These are phyloP conservation scores for Drosophila gunungcola DNA, from an alignment of 1,140 invertebrate genomes.

Conservation along the genomic window DNA sequence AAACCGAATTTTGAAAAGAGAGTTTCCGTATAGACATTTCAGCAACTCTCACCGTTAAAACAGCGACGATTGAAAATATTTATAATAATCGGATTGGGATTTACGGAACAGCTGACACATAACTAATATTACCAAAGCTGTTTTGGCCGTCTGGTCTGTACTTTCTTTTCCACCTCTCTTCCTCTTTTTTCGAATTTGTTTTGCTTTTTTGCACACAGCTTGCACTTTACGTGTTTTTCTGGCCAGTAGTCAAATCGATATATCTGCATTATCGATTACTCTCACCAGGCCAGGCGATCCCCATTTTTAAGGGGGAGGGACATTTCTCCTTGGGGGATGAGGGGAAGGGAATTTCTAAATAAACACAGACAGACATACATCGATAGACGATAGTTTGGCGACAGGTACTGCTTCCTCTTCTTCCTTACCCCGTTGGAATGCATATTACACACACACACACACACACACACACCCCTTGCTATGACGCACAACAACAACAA, in stretches of 20 bases:
- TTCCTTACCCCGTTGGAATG: constrained; percentile 79
- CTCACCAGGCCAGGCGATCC: constrained; percentile 13
- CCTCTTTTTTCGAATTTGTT: constrained; percentile 26
- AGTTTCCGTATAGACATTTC: not conserved
- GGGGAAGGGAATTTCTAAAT: constrained; percentile 36
- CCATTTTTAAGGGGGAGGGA: not conserved
- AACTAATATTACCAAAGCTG: constrained; percentile 8
- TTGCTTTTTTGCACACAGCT: constrained; percentile 33
- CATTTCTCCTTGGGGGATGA: constrained; percentile 2
- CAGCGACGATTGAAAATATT: not conserved
- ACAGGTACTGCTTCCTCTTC: constrained; percentile 49
- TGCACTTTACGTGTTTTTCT: constrained; percentile 29
- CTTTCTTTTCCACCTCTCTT: constrained; percentile 47
- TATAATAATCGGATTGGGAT: constrained; percentile 1
- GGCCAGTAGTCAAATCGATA: constrained; percentile 21
- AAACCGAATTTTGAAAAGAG: too few species aligned
- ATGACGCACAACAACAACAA: constrained; percentile 54
- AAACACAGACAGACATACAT: constrained; percentile 29
- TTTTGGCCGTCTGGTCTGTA: constrained; percentile 20
- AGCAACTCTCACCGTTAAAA: not conserved
- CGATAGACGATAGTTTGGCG: constrained; percentile 60
- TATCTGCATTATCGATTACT: constrained; percentile 43
- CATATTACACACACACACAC: constrained; percentile 62
- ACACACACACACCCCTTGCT: constrained; percentile 28
- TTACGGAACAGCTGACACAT: constrained; percentile 4